Evolutionary conservation across 1,140 invertebrate species (phyloP).

Genomic region (Drosophila serrata): DNA sequence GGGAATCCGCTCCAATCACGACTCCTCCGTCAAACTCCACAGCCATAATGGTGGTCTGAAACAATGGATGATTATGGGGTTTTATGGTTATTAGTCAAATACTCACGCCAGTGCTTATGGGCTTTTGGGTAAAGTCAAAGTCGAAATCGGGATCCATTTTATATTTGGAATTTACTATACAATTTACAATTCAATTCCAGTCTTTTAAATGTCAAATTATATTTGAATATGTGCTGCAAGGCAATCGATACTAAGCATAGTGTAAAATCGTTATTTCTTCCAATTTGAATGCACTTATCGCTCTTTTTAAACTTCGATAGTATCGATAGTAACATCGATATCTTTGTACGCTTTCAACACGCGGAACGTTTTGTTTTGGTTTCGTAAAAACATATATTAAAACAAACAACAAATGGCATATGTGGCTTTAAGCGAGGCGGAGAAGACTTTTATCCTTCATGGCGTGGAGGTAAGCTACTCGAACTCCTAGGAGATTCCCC

Average conservation of each 20-base stretch:
- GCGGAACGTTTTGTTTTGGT: conserved; percentile 63
- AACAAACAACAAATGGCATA: conserved; percentile 85
- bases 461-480: conserved; percentile 89
- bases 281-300: background rate
- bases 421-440: conserved; percentile 90
- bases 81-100: background rate
- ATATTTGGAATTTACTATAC: conserved; percentile 9
- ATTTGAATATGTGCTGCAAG: conserved; percentile 6
- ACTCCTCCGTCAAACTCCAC: conserved; percentile 98
- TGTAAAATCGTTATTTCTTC: background rate
- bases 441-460: conserved; percentile 95
- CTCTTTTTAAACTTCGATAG: background rate
- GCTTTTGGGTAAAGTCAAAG: conserved; percentile 89
- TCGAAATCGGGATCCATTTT: conserved; percentile 26
- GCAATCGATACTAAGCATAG: background rate
- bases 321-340: conserved; percentile 1
- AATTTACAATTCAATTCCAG: conserved; percentile 5
- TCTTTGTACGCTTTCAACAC: background rate
- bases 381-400: conserved; percentile 20
- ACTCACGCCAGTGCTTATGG: conserved; percentile 92
- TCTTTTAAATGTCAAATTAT: conserved; percentile 12
- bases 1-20: conserved; percentile 98
- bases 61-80: conserved; percentile 36
- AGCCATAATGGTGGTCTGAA: conserved; percentile 97
- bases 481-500: rapidly evolving